Base-by-base conservation (phyloP, 37 sponge, comb jelly and placozoan species). In the Oopsacas minuta region DNA sequence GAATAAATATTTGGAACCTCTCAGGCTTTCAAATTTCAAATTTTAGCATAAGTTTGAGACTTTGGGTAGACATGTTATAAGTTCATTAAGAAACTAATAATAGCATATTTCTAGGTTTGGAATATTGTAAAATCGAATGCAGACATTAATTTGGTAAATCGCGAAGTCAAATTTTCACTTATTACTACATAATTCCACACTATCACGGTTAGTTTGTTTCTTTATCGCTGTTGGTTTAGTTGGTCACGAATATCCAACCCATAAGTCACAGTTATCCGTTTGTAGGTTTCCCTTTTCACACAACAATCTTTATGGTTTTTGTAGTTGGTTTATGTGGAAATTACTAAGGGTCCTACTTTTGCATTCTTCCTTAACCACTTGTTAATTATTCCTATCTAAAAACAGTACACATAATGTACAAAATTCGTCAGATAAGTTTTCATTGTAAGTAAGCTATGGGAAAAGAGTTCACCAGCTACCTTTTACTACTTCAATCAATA, bases 191-290 rank as follows among this genome's bases (percentile, higher is more conserved):
- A n/a, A n/a, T n/a, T n/a, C n/a, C n/a, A n/a, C n/a, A n/a, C n/a
- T 61, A 61, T 61, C 75, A 61, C 75, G 75, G 28, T 61, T 61
- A 61, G 75, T 61, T 20, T 61, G 75, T 61, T 61, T 61, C 75
- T 61, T 25, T 61, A 32, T 61, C 75, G 75, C 75, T 61, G 75
- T 61, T 61, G 75, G 75, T 61, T 61, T 61, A 61, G 75, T 12
- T 61, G 30, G 75, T 61, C 75, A 61, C 75, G 75, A 61, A 61
- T 61, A 61, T 61, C 75, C 75, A 61, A 61, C 75, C 75, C 75
- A 46, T 46, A 46, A 20, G 7, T 61, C 75, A n/a, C n/a, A n/a
- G n/a, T n/a, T n/a, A n/a, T n/a, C n/a, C n/a, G n/a, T 61, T 61
- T 20, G 75, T 32, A 61, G 28, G 75, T 12, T 61, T 61, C 30